Evolutionary conservation across 2,888 invertebrate genomes (phyloP).

Genomic region (Yponomeuta plumbellus): DNA sequence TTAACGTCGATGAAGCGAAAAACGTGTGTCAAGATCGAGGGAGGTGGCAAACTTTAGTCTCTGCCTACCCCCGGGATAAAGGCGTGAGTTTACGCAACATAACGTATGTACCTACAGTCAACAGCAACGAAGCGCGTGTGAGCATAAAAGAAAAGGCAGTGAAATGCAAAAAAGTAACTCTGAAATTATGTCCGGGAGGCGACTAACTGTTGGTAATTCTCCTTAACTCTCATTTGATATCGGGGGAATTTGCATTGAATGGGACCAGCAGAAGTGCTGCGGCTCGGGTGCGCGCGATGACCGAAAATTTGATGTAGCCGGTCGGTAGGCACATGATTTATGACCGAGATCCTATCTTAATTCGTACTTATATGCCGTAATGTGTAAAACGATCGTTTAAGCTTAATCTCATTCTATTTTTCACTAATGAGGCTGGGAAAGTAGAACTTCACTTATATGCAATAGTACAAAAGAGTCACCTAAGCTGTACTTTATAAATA

Average conservation of each 20-base stretch:
- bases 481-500: no score
- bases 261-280: constrained; percentile 36
- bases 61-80: no score
- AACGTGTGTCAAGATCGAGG: no score
- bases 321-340: constrained; percentile 6
- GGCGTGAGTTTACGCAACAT: no score
- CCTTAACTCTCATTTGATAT: constrained; percentile 66
- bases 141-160: neutral
- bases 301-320: constrained; percentile 14
- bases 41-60: no score
- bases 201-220: constrained; percentile 74
- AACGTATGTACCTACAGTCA: no score
- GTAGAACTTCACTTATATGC: no score
- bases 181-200: constrained; percentile 69
- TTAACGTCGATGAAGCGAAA: no score
- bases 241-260: constrained; percentile 73
- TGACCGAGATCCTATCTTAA: constrained; percentile 2
- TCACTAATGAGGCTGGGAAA: neutral
- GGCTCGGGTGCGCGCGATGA: constrained; percentile 1
- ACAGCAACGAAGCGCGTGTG: neutral
- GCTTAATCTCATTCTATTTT: neutral
- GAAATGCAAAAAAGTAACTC: constrained; percentile 41
- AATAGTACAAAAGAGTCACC: no score
- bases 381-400: neutral
- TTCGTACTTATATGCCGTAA: constrained; percentile 4